Evolutionary conservation across 2,113 vertebrate genomes (phyloP), one percentile per base, ranked within the genome.

Genomic region (Petrocephalus zakoni): DNA sequence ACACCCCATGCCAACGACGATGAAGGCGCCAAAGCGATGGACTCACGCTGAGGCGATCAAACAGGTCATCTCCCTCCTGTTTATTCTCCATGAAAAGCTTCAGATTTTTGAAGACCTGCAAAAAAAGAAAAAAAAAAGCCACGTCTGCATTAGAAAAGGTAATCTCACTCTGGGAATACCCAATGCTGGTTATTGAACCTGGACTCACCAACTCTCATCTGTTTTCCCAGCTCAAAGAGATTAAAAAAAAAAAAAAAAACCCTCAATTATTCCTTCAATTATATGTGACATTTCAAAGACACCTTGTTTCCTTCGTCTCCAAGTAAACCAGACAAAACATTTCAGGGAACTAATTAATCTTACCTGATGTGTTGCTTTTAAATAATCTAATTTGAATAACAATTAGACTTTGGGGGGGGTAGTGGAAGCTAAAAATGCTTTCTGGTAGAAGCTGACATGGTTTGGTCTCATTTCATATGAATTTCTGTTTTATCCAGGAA

Each of bases 101-200:
- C 87, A 96, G 92, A 93, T 92, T 96, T 94, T 96, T 96, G 94
- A 97, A 97, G 90, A 96, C 95, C 95, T 97, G 92, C 91, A 94
- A 84, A 42, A 42, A 42, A 94, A 51, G 1, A 22, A 0, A 85
- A 19, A 1, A 5, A 88, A 19, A 1, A 2, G 84, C 49, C 21
- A 52, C 2, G 25, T 37, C 51, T 68, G 52, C 25, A 88, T 88
- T 82, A 90, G 2, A 92, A 64, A 87, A 68, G 56, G 64, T 42
- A 49, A 55, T 53, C 42, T 88, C 72, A 83, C 37, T 68, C 19
- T 52, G 52, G 52, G 25, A 9, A 82, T 46, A 1, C 51, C 46
- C 55, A 72, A 88, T 29, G 15, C 72, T 22, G 87, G 21, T 51
- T 52, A 29, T 5, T 34, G 2, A 17, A 58, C 47, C 9, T 11